A percentile compares a stretch with the other conserved stretches of the same genome.
Evolutionary conservation across 2,797 vertebrate genomes (phyloP).

Genomic region (Hydrophis major): DNA sequence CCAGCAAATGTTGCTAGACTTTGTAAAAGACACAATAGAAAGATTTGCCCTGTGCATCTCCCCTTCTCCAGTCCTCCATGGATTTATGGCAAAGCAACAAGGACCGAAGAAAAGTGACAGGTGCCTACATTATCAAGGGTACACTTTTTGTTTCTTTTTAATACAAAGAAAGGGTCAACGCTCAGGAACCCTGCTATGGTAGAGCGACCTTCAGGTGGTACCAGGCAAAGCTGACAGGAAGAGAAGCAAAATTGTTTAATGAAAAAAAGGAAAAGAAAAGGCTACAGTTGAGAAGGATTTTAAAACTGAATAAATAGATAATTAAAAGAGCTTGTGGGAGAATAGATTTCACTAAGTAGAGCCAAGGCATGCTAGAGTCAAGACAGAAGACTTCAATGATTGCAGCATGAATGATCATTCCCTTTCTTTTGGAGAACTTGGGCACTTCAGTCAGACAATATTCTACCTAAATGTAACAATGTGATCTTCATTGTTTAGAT

Average conservation of each 20-base stretch:
- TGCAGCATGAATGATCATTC: neutral
- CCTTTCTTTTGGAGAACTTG: too few relatives aligned
- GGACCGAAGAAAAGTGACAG: neutral
- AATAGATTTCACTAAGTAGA: neutral
- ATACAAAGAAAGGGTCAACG: neutral
- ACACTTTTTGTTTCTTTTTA: neutral
- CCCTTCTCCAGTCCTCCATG: neutral
- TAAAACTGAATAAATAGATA: neutral
- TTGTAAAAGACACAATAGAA: slow-evolving; percentile 10
- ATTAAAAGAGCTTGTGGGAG: neutral
- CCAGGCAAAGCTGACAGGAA: neutral
- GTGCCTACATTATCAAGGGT: neutral
- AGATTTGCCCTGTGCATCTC: slow-evolving; percentile 1
- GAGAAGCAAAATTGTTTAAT: neutral
- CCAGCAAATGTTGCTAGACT: slow-evolving; percentile 10
- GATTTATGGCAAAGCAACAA: slow-evolving; percentile 1
- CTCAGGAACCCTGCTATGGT: neutral
- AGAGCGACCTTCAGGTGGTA: neutral
- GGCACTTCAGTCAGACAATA: too few relatives aligned
- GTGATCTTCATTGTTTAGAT: neutral
- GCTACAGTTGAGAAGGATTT: neutral
- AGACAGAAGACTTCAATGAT: neutral
- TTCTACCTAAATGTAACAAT: neutral
- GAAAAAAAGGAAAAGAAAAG: neutral
- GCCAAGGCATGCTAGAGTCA: rapidly evolving